phyloP scores from a whole-genome alignment of 2,888 invertebrate species.

The Drosophila meridionalis region DNA sequence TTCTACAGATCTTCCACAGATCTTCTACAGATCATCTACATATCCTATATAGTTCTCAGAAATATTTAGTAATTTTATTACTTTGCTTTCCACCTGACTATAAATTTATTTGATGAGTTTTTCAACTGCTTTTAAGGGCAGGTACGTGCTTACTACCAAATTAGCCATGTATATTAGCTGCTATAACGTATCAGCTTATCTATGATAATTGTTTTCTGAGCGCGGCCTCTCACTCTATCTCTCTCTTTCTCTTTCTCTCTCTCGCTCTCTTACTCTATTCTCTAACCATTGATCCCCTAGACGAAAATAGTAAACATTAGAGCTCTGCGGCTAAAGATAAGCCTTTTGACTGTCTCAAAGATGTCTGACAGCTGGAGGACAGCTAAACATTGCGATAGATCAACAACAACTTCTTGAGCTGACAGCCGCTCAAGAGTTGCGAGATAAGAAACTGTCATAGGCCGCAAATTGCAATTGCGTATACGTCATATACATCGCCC shows the following conservation, averaged over 20 bases:
- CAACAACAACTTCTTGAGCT: constrained; percentile 22
- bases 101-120: constrained; percentile 20
- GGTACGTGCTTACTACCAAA: constrained; percentile 18
- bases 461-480: constrained; percentile 48
- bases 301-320: not conserved
- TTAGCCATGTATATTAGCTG: constrained; percentile 11
- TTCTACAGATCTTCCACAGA: not conserved
- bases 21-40: not conserved
- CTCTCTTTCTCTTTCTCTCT: not conserved
- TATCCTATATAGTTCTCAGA: not conserved
- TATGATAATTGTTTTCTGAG: constrained; percentile 13
- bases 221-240: not conserved
- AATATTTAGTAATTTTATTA: not conserved
- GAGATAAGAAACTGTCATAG: constrained; percentile 40
- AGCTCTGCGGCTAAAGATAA: constrained; percentile 49
- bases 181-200: constrained; percentile 7
- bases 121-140: constrained; percentile 3
- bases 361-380: constrained; percentile 24
- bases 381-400: constrained; percentile 24
- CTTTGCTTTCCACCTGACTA: not conserved
- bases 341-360: constrained; percentile 27
- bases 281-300: constrained; percentile 21
- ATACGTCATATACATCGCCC: constrained; percentile 13
- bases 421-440: constrained; percentile 25
- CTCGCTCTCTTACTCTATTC: not conserved